These are phyloP conservation scores for Pipistrellus pygmaeus DNA, from an alignment of 2,797 vertebrate species.

Conservation along the genomic window DNA sequence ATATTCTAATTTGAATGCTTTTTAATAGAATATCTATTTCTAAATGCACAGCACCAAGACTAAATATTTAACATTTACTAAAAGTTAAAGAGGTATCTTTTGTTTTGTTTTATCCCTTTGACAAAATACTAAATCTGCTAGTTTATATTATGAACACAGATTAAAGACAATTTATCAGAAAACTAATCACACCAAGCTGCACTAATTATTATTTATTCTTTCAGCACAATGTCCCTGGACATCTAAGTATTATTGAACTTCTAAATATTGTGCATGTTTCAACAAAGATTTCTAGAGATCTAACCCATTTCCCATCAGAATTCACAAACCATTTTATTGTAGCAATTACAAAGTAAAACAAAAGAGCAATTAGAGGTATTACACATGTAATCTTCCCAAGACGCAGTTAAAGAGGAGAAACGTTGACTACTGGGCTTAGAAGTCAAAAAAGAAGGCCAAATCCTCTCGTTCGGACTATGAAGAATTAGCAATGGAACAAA, in stretches of 20 bases:
- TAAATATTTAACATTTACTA: background rate
- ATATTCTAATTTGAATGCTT: background rate
- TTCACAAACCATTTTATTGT: slow-evolving; percentile 16
- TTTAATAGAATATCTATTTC: background rate
- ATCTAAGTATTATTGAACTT: background rate
- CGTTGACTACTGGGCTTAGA: background rate
- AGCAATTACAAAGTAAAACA: slow-evolving; percentile 50
- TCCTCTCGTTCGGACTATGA: background rate
- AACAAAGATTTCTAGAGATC: background rate
- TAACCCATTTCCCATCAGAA: background rate
- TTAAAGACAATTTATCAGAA: slow-evolving; percentile 24
- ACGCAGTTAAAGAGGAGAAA: background rate
- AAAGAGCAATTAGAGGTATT: background rate
- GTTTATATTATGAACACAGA: slow-evolving; percentile 13
- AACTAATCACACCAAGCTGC: background rate
- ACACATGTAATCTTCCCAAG: background rate
- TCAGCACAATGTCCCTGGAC: background rate
- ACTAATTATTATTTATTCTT: slow-evolving; percentile 23
- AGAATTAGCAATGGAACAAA: background rate
- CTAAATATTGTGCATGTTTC: background rate
- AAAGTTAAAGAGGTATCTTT: background rate
- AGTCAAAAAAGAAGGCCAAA: background rate
- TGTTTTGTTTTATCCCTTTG: background rate
- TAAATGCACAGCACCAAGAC: background rate
- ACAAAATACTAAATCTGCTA: slow-evolving; percentile 18